Percentiles rank a stretch among this genome's conserved stretches.
Evolutionary conservation across 1,140 invertebrate genomes (phyloP).

Genomic region (Ctenoplectra terminalis): DNA sequence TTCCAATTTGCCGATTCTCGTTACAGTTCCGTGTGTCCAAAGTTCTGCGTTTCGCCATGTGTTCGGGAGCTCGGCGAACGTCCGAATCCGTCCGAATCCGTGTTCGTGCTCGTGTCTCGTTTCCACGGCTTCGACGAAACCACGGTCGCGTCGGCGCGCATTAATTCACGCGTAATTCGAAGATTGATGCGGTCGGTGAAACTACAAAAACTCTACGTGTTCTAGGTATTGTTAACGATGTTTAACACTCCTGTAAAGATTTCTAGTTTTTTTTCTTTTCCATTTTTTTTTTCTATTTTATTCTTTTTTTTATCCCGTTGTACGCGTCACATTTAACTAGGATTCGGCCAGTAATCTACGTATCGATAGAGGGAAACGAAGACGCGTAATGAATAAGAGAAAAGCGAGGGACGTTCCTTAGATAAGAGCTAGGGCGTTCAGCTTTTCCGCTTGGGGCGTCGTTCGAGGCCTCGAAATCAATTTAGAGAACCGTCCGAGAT

Average conservation of each 20-base stretch:
- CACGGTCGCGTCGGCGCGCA: constrained; percentile 16
- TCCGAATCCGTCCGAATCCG: not conserved
- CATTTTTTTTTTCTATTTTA: not conserved
- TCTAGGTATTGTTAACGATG: not conserved
- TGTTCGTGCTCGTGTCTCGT: constrained; percentile 30
- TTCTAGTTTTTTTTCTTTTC: not conserved
- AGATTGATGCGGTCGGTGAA: constrained; percentile 71
- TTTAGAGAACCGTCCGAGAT: constrained; percentile 74
- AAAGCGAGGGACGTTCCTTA: constrained; percentile 70
- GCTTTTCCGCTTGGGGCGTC: constrained; percentile 50
- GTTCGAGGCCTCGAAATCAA: constrained; percentile 76
- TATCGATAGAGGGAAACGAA: constrained; percentile 46
- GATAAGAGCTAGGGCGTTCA: constrained; percentile 69
- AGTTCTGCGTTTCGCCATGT: constrained; percentile 2
- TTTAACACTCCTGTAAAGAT: not conserved
- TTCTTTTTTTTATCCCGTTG: accelerated
- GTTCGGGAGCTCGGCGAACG: constrained; percentile 38
- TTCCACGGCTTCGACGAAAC: constrained; percentile 19
- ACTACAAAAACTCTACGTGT: constrained; percentile 28
- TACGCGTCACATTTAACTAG: not conserved
- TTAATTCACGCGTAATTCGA: constrained; percentile 75
- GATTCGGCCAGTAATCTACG: not conserved
- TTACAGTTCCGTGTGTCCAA: constrained; percentile 22
- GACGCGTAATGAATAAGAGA: constrained; percentile 69
- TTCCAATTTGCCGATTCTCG: constrained; percentile 1